Evolutionary conservation across 1,140 invertebrate species (phyloP).

Genomic region (Procambarus clarkii): DNA sequence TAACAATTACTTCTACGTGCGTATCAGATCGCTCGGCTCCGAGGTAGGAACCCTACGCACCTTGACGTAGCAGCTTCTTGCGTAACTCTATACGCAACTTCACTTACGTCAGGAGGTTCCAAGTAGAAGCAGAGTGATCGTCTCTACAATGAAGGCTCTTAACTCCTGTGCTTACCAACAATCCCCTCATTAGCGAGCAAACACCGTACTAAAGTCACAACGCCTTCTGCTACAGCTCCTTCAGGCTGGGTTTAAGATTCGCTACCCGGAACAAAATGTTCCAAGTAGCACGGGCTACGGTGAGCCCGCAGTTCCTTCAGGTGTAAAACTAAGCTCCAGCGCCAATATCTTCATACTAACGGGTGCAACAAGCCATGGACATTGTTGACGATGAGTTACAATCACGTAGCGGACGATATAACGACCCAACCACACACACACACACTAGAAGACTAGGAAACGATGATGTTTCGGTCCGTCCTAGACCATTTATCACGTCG

Average conservation of each 20-base stretch:
- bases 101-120: no score
- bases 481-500: no score
- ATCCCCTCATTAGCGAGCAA: not conserved
- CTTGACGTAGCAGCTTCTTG: not conserved
- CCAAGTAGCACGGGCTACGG: no score
- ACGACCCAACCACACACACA: no score
- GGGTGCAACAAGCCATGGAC: not conserved
- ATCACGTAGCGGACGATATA: no score
- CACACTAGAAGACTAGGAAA: no score
- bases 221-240: not conserved
- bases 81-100: no score
- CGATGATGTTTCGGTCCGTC: no score
- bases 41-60: not conserved
- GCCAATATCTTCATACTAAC: not conserved
- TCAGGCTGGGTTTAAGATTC: not conserved
- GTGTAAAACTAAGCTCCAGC: not conserved
- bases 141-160: no score
- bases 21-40: not conserved
- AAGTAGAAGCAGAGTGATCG: no score
- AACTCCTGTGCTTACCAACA: not conserved
- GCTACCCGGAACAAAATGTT: no score
- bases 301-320: not conserved
- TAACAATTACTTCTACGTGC: not conserved
- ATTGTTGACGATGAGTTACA: not conserved
- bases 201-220: not conserved